Evolutionary conservation across 2,113 vertebrate species (phyloP).

Genomic region (Peromyscus maniculatus): DNA sequence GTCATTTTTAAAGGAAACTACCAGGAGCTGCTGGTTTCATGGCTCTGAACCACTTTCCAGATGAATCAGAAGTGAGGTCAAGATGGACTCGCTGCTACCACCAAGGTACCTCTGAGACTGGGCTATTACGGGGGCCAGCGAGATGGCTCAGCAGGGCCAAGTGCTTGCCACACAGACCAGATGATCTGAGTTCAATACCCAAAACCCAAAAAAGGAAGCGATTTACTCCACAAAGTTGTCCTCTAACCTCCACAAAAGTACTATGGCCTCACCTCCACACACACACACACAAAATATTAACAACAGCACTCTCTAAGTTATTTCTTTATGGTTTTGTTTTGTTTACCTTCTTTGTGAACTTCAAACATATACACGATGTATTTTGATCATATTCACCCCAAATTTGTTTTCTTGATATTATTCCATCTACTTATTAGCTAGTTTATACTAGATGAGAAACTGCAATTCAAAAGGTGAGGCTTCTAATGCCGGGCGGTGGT

Average conservation of each 20-base stretch:
- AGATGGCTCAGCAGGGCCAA: neutral
- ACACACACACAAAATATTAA: neutral
- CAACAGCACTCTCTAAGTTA: neutral
- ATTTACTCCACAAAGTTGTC: neutral
- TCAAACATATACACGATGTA: neutral
- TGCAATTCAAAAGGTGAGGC: neutral
- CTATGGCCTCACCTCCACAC: neutral
- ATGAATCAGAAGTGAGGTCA: neutral
- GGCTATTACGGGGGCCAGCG: neutral
- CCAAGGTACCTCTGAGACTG: neutral
- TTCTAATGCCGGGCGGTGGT: no score
- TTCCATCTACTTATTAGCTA: neutral
- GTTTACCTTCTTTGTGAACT: neutral
- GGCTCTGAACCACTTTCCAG: neutral
- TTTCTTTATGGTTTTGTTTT: neutral
- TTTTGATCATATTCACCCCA: neutral
- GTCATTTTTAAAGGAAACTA: constrained; percentile 8
- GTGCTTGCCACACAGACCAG: neutral
- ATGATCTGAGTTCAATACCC: neutral
- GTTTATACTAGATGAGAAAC: neutral
- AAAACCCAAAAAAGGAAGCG: neutral
- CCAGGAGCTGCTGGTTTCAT: neutral
- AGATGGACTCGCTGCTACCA: constrained; percentile 17
- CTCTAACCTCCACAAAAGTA: neutral
- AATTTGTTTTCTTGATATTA: neutral